Percentiles rank a stretch among this genome's conserved stretches.
Conservation (phyloP, 2,113 vertebrate genomes). For the Xenopus borealis region DNA sequence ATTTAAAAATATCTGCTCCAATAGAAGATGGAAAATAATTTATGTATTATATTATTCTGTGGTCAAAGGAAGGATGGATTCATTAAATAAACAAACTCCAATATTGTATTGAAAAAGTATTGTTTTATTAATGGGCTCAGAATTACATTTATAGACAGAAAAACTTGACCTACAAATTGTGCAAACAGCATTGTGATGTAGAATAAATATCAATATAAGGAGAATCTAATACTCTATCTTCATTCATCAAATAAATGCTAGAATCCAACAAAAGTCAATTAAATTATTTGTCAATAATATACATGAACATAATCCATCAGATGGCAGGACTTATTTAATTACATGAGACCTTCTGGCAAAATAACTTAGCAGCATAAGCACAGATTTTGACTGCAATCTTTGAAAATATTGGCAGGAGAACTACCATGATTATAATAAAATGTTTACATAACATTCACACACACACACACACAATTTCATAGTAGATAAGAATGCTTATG, state of each 20-base stretch:
- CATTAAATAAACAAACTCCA: background rate
- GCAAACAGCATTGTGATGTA: background rate
- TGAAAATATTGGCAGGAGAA: no score
- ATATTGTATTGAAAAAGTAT: background rate
- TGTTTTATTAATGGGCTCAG: background rate
- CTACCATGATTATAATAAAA: no score
- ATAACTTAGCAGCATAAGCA: conserved; percentile 1
- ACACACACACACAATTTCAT: no score
- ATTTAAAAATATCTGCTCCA: no score
- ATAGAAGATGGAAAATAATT: no score
- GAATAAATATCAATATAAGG: background rate
- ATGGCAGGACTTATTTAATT: conserved; percentile 6
- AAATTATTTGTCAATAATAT: conserved; percentile 35
- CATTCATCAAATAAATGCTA: conserved; percentile 8
- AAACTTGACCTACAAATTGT: background rate
- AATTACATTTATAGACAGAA: background rate
- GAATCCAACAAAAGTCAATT: conserved; percentile 25
- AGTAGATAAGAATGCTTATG: no score
- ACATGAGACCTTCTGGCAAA: conserved; percentile 5
- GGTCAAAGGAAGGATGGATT: background rate
- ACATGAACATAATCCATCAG: conserved; percentile 19
- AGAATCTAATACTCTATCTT: conserved; percentile 10
- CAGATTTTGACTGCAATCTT: conserved; percentile 7
- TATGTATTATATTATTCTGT: no score
- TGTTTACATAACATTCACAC: no score